These are phyloP conservation scores for Acrossocheilus fasciatus DNA, from an alignment of 2,797 vertebrate genomes.

Conservation along the genomic window DNA sequence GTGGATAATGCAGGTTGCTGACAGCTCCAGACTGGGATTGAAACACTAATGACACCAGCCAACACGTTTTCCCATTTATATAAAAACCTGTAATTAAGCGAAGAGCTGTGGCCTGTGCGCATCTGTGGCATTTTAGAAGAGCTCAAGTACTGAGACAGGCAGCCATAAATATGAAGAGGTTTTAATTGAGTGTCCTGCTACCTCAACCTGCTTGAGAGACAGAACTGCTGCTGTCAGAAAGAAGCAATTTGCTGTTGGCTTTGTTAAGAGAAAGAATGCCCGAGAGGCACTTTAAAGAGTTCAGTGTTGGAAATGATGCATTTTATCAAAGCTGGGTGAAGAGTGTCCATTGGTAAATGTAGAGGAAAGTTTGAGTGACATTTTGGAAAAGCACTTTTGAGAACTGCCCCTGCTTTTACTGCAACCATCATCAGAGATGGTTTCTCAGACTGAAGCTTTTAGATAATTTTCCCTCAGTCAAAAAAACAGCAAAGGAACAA, in stretches of 20 bases:
- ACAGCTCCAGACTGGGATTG: constrained; percentile 31
- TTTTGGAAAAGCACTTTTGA: constrained; percentile 12
- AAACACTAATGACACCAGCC: constrained; percentile 58
- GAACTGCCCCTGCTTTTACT: constrained; percentile 5
- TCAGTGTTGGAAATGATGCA: constrained; percentile 35
- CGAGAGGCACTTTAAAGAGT: constrained; percentile 31
- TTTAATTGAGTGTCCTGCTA: constrained; percentile 52
- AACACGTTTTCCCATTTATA: constrained; percentile 49
- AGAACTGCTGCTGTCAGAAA: constrained; percentile 23
- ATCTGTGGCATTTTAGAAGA: constrained; percentile 25
- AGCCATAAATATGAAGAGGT: constrained; percentile 23
- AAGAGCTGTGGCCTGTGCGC: constrained; percentile 13
- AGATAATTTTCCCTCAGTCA: constrained; percentile 2
- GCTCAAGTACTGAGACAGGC: constrained; percentile 21
- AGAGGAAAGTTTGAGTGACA: not conserved
- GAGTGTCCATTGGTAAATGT: constrained; percentile 15
- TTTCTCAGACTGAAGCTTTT: constrained; percentile 15
- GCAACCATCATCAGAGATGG: not conserved
- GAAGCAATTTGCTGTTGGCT: constrained; percentile 20
- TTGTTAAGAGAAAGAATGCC: constrained; percentile 44
- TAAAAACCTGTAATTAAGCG: constrained; percentile 54
- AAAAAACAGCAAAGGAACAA: not conserved
- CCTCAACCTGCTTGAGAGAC: constrained; percentile 43
- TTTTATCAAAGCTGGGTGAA: constrained; percentile 24
- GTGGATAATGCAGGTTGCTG: constrained; percentile 55